Evolutionary conservation across 2,888 invertebrate genomes (phyloP).

Genomic region (Drosophila testacea): DNA sequence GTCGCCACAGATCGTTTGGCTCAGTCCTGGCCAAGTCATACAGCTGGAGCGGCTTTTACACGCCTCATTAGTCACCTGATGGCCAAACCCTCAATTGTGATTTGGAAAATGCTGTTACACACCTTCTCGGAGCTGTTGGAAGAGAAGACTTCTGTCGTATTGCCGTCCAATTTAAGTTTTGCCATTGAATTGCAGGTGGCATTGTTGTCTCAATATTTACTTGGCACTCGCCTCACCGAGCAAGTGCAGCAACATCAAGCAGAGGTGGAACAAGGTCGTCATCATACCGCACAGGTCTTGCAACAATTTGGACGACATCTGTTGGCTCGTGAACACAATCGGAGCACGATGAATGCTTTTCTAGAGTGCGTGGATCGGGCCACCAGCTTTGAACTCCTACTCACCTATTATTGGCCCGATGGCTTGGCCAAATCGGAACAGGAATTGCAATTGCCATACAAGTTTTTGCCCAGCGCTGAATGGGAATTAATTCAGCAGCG

Average conservation of each 20-base stretch:
- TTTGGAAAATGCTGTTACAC: conserved; percentile 83
- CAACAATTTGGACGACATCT: conserved; percentile 78
- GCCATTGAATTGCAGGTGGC: conserved; percentile 81
- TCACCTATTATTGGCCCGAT: conserved; percentile 82
- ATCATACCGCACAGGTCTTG: conserved; percentile 69
- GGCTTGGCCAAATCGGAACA: conserved; percentile 46
- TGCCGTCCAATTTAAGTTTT: conserved; percentile 72
- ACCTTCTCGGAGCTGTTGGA: conserved; percentile 72
- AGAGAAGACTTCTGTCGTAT: conserved; percentile 12
- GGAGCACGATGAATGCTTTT: conserved; percentile 82
- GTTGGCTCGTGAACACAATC: conserved; percentile 81
- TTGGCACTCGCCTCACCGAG: conserved; percentile 81
- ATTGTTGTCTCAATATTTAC: conserved; percentile 81
- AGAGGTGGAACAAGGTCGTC: conserved; percentile 65
- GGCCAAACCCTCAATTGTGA: conserved; percentile 83
- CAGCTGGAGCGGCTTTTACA: conserved; percentile 80
- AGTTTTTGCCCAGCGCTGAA: conserved; percentile 76
- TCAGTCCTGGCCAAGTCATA: conserved; percentile 78
- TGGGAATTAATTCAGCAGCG: conserved; percentile 83
- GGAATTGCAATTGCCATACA: conserved; percentile 51
- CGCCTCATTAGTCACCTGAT: conserved; percentile 80
- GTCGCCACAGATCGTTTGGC: conserved; percentile 29
- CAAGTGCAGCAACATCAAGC: conserved; percentile 79
- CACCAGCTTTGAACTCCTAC: conserved; percentile 75
- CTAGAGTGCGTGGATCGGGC: conserved; percentile 79